Evolutionary conservation across 2,888 invertebrate genomes (phyloP), one percentile per base, ranked within the genome.

Genomic region (Erebia ligea): DNA sequence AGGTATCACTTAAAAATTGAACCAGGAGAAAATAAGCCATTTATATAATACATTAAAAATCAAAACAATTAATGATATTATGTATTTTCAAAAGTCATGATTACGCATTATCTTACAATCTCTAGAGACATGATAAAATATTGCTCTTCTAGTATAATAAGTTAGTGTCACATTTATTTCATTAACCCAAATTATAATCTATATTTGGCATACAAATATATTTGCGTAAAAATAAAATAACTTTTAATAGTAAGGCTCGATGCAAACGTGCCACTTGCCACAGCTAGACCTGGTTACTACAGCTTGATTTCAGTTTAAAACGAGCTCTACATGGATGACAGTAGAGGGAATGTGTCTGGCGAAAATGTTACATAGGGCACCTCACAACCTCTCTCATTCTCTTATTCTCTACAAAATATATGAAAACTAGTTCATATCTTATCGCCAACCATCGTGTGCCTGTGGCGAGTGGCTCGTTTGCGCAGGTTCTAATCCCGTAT

Each of bases 161-260:
- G 45, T 62, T 62, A 62, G 62, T 62, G 62, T 45, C 48, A 62
- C 17, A 61, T 45, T 66, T 21, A 19, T 57, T 57, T 42, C 11
- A 66, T 65, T 25, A 67, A 11, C 40, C 57, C 45, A 66, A 67
- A 58, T 67, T 48, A 48, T 15, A 34, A 67, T 67, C 67, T 67
- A 67, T 67, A 67, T 67, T 67, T 67, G 67, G 67, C 67, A 57
- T 67, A 67, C 57, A 67, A 67, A 67, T 67, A 58, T 45, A 65
- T 56, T 56, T 40, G 65, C 42, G 19, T 57, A 45, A 15, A 45
- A 56, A 42, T 66, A 17, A 66, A 65, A 67, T 65, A 54, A 54
- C 19, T 65, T 34, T 54, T 54, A 40, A n/a, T n/a, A 54, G 52
- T 40, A 10, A 64, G 15, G 5, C 3, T 34, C 2, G 5, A 42